Evolutionary conservation across 2,113 vertebrate species (phyloP), one percentile per base, ranked within the genome.

Genomic region (Sardina pilchardus): DNA sequence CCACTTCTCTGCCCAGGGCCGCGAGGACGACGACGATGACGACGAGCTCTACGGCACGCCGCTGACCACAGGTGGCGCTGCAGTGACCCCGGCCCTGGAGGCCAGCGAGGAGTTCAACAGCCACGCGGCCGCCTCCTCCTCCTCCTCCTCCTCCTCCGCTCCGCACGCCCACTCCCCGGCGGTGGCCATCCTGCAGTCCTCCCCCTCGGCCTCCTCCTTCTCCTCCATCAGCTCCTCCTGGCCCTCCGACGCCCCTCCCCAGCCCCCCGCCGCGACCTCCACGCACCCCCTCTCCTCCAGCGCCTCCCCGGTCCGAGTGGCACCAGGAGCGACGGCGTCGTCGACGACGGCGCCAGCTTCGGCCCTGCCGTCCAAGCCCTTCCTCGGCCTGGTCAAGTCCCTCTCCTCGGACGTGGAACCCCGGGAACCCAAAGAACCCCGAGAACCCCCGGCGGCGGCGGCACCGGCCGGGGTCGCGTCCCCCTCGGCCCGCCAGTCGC

Each of bases 1-100:
- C 94, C 98, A 97, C 95, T 99, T 99, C 95, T 99, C 97, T 75
- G 97, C 97, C 87, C 95, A 96, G 88, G 98, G 97, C 92, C 97
- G 98, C 93, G 97, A 99, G 91, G 97, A 99, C 91, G 98, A 99
- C 84, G 98, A 99, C 71, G 98, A 99, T 87, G 98, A 99, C 83
- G 97, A 99, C 90, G 97, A 97, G 91, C 95, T 98, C 50, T 96
- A 94, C 14, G 89, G 93, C 44, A 92, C 82, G 90, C 96, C 17
- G 89, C 87, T 34, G 71, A 14, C 12, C 71, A 96, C 96, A n/a
- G n/a, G n/a, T n/a, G n/a, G n/a, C n/a, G n/a, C n/a, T n/a, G n/a
- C n/a, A n/a, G n/a, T 34, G 71, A 14, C 12, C 71, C 96, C 96
- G 0, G 97, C 94, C 87, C 93, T 97, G 87, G 97, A 98, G 94